These are phyloP conservation scores for Sebastes alutus DNA, from an alignment of 2,797 vertebrate species.

Conservation along the genomic window DNA sequence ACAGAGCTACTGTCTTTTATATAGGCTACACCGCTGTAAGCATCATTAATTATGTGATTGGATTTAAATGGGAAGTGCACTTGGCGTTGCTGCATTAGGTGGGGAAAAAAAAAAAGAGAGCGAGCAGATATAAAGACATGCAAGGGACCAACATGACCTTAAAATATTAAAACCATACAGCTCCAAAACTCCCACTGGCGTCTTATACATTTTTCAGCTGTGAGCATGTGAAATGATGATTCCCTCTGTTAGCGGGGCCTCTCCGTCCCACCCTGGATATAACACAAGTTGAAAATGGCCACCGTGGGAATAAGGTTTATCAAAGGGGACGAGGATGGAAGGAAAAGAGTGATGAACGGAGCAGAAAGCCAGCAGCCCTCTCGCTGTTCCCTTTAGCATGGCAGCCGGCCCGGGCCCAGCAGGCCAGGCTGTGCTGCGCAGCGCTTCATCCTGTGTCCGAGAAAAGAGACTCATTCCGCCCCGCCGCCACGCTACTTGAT, in stretches of 20 bases:
- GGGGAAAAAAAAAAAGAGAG: conserved; percentile 12
- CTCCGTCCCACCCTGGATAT: conserved; percentile 1
- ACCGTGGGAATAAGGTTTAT: conserved; percentile 11
- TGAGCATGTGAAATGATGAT: conserved; percentile 7
- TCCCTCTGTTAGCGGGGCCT: not conserved
- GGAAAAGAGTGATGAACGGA: conserved; percentile 14
- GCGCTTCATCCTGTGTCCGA: conserved; percentile 18
- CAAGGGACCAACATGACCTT: conserved; percentile 20
- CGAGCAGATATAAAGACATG: conserved; percentile 19
- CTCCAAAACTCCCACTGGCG: not conserved
- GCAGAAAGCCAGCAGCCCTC: conserved; percentile 12
- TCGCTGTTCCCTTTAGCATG: conserved; percentile 28
- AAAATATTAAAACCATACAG: conserved; percentile 26
- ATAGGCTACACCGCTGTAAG: conserved; percentile 50
- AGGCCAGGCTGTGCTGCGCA: conserved; percentile 4
- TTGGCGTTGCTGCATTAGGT: conserved; percentile 34
- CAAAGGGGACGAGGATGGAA: not conserved
- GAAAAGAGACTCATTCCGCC: conserved; percentile 26
- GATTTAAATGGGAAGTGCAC: conserved; percentile 61
- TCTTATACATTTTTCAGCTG: conserved; percentile 1
- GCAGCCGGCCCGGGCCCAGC: conserved; percentile 43
- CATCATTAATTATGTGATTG: conserved; percentile 79
- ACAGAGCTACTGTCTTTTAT: conserved; percentile 36
- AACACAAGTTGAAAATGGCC: conserved; percentile 19
- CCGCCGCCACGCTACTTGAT: conserved; percentile 22